Percentiles rank a stretch among this genome's conserved stretches.
phyloP scores from a whole-genome alignment of 2,888 invertebrate species.

The Limnephilus lunatus region DNA sequence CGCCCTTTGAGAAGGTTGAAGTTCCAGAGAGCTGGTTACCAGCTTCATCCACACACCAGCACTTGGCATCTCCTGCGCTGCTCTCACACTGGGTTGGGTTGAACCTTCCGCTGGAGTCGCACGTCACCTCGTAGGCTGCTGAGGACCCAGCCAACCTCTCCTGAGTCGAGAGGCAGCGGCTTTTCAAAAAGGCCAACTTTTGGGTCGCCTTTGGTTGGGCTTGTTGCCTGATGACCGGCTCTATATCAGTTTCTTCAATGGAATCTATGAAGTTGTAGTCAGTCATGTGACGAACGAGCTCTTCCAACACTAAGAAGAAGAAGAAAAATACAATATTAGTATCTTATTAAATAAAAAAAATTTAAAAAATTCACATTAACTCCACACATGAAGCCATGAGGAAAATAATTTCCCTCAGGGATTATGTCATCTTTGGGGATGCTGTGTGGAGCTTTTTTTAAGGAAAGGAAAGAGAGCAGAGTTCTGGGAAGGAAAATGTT shows the following conservation, averaged over 20 bases:
- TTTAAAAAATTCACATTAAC: no score
- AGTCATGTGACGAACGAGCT: slow-evolving; percentile 83
- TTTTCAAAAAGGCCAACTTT: slow-evolving; percentile 72
- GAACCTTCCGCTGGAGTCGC: slow-evolving; percentile 84
- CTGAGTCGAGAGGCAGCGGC: slow-evolving; percentile 78
- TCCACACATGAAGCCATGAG: no score
- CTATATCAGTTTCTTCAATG: slow-evolving; percentile 72
- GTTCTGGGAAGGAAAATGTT: no score
- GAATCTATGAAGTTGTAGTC: slow-evolving; percentile 76
- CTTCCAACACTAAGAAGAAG: slow-evolving; percentile 78
- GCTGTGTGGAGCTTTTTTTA: no score
- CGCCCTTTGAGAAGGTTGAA: slow-evolving; percentile 79
- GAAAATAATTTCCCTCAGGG: no score
- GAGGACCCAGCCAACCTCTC: slow-evolving; percentile 70
- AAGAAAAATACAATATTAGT: not conserved
- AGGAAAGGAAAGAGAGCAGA: no score
- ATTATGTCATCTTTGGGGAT: no score
- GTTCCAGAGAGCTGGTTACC: slow-evolving; percentile 83
- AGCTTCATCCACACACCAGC: slow-evolving; percentile 93
- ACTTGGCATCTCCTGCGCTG: slow-evolving; percentile 77
- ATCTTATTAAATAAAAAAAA: not conserved
- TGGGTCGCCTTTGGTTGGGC: slow-evolving; percentile 68
- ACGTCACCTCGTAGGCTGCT: slow-evolving; percentile 76
- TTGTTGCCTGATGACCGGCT: slow-evolving; percentile 62
- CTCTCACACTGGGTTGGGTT: slow-evolving; percentile 86